Base-by-base conservation (phyloP, 2,797 vertebrate species). In the Girardinus metallicus region DNA sequence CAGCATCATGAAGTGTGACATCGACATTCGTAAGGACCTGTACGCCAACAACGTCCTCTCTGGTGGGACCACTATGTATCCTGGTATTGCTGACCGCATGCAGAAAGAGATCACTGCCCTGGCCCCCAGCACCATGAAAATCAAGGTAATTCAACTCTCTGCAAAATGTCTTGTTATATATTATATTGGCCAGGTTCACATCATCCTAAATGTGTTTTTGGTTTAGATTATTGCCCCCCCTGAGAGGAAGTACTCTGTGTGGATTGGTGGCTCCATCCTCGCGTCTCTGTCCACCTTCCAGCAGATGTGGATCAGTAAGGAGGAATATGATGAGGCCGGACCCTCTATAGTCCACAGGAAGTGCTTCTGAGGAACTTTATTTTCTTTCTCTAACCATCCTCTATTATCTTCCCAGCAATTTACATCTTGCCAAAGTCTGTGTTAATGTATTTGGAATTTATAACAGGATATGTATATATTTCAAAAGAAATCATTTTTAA, bases 281-380 rank as follows among this genome's bases (percentile, higher is more conserved):
- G 98, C 98, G n/a, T 99, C 98, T 8, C 97, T 99, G 83, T 99
- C 98, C 95, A 99, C 98, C 95, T 99, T 99, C 96, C 97, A 99
- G 96, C 98, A 99, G 96, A 99, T 99, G 98, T 99, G 98, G 98
- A 99, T 99, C 96, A 99, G 97, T 96, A 99, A 99, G 92, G 97
- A 97, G 11, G 98, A 99, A 91, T 99, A 99, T 0, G 97, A 99
- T 2, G 98, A 99, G 91, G 97, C 98, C 85, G 86, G 97, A 93
- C 91, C 97, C 94, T 93, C 97, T 87, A 96, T 95, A 94, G 94
- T 98, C 94, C 95, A 99, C 96, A 91, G 95, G 95, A 99, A 95
- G 96, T 99, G 97, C 87, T 96, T 96, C 91, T 95, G 93, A 93
- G 51, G 39, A n/a, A n/a, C 13, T 46, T 71, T 31, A 60, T 71